Evolutionary conservation across 2,888 invertebrate species (phyloP).

Genomic region (Scaptomyza tumidula): DNA sequence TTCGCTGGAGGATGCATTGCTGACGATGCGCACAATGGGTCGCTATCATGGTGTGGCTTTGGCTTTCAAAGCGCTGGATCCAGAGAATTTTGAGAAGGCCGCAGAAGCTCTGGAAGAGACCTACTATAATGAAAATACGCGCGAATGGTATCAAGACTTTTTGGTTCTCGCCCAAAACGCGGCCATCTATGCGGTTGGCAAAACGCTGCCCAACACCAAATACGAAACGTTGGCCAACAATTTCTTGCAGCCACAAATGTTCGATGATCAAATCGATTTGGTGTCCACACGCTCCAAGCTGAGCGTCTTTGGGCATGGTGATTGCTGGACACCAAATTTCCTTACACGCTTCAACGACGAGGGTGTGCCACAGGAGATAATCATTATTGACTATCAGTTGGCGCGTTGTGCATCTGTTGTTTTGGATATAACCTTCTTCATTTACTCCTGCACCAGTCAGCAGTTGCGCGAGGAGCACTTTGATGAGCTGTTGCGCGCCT

Average conservation of each 20-base stretch:
- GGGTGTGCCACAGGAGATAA: slow-evolving; percentile 76
- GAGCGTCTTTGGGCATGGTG: slow-evolving; percentile 89
- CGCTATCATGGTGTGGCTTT: slow-evolving; percentile 87
- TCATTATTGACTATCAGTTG: slow-evolving; percentile 90
- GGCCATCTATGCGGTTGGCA: slow-evolving; percentile 87
- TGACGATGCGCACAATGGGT: slow-evolving; percentile 86
- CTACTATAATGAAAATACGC: slow-evolving; percentile 86
- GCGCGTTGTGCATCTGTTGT: slow-evolving; percentile 83
- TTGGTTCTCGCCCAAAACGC: slow-evolving; percentile 85
- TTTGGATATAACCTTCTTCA: slow-evolving; percentile 85
- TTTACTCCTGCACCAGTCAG: slow-evolving; percentile 88
- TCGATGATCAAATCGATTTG: slow-evolving; percentile 84
- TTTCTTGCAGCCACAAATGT: slow-evolving; percentile 86
- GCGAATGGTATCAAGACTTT: slow-evolving; percentile 87
- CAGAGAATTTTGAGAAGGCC: slow-evolving; percentile 85
- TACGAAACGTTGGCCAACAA: slow-evolving; percentile 86
- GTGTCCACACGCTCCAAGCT: slow-evolving; percentile 81
- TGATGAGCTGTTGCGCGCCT: slow-evolving; percentile 85
- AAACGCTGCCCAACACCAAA: slow-evolving; percentile 87
- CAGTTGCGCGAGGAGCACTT: slow-evolving; percentile 86
- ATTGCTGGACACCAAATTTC: slow-evolving; percentile 92
- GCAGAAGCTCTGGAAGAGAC: slow-evolving; percentile 85
- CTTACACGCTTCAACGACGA: slow-evolving; percentile 85
- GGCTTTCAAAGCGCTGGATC: slow-evolving; percentile 86
- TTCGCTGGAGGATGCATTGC: slow-evolving; percentile 84